A percentile compares a stretch with the other conserved stretches of the same genome.
Conservation (phyloP, 2,113 vertebrate genomes). For the Lampris incognitus region DNA sequence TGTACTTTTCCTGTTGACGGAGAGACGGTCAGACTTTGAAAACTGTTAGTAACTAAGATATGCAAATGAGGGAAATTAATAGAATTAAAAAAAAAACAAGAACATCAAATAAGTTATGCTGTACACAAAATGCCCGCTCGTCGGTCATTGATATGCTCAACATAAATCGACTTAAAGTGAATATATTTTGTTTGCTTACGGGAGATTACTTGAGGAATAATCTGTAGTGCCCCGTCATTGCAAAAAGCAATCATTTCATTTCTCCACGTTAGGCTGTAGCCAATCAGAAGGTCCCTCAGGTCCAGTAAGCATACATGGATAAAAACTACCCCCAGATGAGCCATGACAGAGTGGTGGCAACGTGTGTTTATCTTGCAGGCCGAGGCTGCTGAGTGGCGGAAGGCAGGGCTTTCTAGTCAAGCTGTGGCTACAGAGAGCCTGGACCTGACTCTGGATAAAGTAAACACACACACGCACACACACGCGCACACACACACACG, state of each 20-base stretch:
- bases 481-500: conserved; percentile 38
- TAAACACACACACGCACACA: conserved; percentile 59
- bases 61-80: too few species aligned
- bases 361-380: conserved; percentile 68
- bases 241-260: conserved; percentile 24
- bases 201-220: not conserved
- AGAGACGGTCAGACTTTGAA: too few species aligned
- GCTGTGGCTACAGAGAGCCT: conserved; percentile 56
- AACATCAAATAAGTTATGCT: not conserved
- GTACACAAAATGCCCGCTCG: not conserved
- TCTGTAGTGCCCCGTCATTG: conserved; percentile 3
- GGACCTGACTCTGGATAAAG: conserved; percentile 66
- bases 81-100: not conserved
- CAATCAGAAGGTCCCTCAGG: conserved; percentile 41
- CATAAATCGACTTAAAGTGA: not conserved
- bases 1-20: too few species aligned
- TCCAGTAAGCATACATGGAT: conserved; percentile 44
- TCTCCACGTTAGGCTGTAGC: conserved; percentile 19
- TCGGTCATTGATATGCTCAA: not conserved
- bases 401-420: conserved; percentile 67
- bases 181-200: not conserved
- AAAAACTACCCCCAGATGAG: conserved; percentile 61
- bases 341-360: conserved; percentile 56
- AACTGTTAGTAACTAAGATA: too few species aligned
- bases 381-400: conserved; percentile 58